phyloP scores from a whole-genome alignment of 2,113 vertebrate genomes.

The Recurvirostra avosetta region DNA sequence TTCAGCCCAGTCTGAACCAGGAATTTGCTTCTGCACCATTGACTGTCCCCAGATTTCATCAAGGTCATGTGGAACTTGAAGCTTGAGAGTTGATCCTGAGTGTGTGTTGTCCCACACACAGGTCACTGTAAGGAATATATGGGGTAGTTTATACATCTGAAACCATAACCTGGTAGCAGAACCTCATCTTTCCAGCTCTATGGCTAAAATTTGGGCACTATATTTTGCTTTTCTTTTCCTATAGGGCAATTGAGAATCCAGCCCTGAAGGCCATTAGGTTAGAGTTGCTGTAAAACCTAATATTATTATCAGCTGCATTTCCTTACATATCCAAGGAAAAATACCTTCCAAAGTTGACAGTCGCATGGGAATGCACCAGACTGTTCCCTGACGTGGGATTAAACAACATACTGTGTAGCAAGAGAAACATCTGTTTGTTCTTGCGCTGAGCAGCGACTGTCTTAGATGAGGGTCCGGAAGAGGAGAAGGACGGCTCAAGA shows the following conservation, averaged over 20 bases:
- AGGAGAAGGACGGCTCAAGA: not conserved
- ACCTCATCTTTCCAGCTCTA: not conserved
- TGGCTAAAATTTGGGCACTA: not conserved
- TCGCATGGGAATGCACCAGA: not conserved
- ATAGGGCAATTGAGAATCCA: not conserved
- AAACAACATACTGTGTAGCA: constrained; percentile 27
- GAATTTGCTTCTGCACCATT: not conserved
- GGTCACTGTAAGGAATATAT: not conserved
- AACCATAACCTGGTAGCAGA: not conserved
- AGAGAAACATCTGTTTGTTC: constrained; percentile 54
- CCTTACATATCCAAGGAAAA: not conserved
- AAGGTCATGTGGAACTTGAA: not conserved
- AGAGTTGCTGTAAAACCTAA: not conserved
- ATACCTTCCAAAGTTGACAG: constrained; percentile 10
- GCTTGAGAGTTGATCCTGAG: not conserved
- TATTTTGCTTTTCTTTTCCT: not conserved
- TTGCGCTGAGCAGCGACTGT: not conserved
- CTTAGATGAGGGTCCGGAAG: not conserved
- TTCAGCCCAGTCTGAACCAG: not conserved
- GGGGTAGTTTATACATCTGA: not conserved
- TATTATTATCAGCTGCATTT: not conserved
- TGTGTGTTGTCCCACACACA: not conserved
- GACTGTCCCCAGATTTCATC: not conserved
- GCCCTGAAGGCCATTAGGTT: not conserved
- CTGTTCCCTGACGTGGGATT: constrained; percentile 24